Percentiles rank a stretch among this genome's conserved stretches.
phyloP scores from a whole-genome alignment of 2,113 vertebrate species.

The Corythaixoides concolor region DNA sequence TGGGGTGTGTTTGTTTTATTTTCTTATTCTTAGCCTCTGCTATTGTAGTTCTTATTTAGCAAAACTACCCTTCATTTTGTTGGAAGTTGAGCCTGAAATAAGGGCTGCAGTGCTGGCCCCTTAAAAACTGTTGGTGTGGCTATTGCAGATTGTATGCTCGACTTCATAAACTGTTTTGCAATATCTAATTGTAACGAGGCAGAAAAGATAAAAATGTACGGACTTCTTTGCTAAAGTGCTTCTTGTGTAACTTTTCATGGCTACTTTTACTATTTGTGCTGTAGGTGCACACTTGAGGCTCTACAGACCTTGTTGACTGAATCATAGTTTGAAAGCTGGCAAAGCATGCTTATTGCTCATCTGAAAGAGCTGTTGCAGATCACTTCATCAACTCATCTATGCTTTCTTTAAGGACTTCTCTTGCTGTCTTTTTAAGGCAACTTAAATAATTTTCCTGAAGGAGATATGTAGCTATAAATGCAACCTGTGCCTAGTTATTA shows the following conservation, averaged over 20 bases:
- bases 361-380: slow-evolving; percentile 21
- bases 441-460: not conserved
- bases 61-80: not conserved
- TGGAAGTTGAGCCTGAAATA: not conserved
- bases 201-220: slow-evolving; percentile 19
- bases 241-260: not conserved
- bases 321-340: slow-evolving; percentile 14
- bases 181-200: slow-evolving; percentile 2
- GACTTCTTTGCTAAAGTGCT: not conserved
- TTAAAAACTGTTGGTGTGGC: slow-evolving; percentile 44
- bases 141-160: not conserved
- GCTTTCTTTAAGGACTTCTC: slow-evolving; percentile 31
- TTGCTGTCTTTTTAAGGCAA: not conserved
- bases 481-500: not conserved
- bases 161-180: slow-evolving; percentile 45
- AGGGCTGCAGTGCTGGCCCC: not conserved
- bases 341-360: slow-evolving; percentile 8
- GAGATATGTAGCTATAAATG: not conserved
- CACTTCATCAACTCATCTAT: not conserved
- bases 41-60: not conserved
- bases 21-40: not conserved
- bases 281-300: not conserved
- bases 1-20: not conserved
- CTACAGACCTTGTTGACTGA: not conserved
- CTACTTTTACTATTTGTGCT: not conserved